phyloP scores from a whole-genome alignment of 2,888 invertebrate genomes.

The Apamea crenata region DNA sequence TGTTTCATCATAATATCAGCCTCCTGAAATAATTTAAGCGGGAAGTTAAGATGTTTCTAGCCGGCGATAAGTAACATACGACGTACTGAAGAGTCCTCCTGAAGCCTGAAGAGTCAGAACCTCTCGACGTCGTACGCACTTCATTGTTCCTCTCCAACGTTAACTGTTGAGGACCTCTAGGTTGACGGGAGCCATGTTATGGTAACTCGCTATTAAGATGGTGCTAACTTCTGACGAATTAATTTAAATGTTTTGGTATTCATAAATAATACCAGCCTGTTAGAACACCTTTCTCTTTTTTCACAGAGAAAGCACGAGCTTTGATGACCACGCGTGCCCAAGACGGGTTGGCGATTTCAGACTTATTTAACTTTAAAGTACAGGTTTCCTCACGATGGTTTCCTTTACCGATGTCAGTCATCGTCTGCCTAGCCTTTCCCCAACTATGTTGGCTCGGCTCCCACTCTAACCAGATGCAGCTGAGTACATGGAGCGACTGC shows the following conservation, averaged over 20 bases:
- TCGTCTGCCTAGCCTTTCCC: no score
- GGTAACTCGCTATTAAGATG: not conserved
- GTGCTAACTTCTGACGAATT: not conserved
- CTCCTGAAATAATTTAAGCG: slow-evolving; percentile 2
- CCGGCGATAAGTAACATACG: slow-evolving; percentile 29
- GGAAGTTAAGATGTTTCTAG: slow-evolving; percentile 4
- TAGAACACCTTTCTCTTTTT: no score
- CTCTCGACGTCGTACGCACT: slow-evolving; percentile 46
- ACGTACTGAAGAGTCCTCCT: slow-evolving; percentile 3
- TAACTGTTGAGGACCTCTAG: slow-evolving; percentile 10
- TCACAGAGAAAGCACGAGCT: not conserved
- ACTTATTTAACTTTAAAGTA: not conserved
- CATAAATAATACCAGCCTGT: not conserved
- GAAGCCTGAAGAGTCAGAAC: slow-evolving; percentile 2
- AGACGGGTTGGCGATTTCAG: not conserved
- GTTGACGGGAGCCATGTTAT: slow-evolving; percentile 10
- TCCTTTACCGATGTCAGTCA: no score
- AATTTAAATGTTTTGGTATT: not conserved
- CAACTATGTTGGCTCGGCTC: no score
- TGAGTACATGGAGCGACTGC: no score
- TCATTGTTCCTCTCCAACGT: slow-evolving; percentile 21
- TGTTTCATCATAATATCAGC: not conserved
- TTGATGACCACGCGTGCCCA: not conserved
- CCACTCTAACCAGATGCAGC: no score
- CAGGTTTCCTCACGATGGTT: no score